phyloP scores from a whole-genome alignment of 2,888 invertebrate species.

The Penaeus monodon region DNA sequence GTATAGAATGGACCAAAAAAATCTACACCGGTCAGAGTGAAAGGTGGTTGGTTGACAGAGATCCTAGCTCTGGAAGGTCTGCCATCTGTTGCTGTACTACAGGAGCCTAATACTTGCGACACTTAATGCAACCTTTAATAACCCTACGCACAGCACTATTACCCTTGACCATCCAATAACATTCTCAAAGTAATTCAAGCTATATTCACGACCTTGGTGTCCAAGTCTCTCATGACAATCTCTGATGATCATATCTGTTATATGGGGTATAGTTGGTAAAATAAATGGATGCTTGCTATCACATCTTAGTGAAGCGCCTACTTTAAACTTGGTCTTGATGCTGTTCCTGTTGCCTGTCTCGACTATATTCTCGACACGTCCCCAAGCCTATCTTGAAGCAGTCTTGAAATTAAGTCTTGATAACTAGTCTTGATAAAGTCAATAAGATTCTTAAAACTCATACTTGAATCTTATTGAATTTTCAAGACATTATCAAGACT shows the following conservation, averaged over 20 bases:
- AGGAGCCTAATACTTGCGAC: not conserved
- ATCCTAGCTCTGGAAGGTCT: constrained; percentile 20
- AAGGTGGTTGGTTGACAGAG: constrained; percentile 13
- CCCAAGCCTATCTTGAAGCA: no score
- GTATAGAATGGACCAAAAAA: constrained; percentile 32
- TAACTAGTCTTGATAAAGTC: no score
- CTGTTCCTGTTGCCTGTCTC: no score
- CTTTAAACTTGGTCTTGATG: no score
- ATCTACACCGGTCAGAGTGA: constrained; percentile 18
- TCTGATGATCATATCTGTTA: constrained; percentile 15
- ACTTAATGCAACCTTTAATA: not conserved
- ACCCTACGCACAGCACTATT: not conserved
- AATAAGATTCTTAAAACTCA: no score
- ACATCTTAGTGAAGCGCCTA: no score
- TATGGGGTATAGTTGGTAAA: constrained; percentile 3
- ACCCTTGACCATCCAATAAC: constrained; percentile 9
- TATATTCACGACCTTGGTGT: constrained; percentile 10
- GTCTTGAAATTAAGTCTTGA: no score
- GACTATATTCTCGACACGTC: no score
- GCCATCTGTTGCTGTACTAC: constrained; percentile 11
- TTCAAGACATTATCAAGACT: no score
- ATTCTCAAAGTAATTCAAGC: not conserved
- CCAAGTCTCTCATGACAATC: constrained; percentile 12
- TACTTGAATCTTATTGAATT: no score
- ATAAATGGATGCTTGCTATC: constrained; percentile 20